Percentiles rank a stretch among this genome's conserved stretches.
phyloP scores from a whole-genome alignment of 2,797 vertebrate species.

The Gobio occitaniae region DNA sequence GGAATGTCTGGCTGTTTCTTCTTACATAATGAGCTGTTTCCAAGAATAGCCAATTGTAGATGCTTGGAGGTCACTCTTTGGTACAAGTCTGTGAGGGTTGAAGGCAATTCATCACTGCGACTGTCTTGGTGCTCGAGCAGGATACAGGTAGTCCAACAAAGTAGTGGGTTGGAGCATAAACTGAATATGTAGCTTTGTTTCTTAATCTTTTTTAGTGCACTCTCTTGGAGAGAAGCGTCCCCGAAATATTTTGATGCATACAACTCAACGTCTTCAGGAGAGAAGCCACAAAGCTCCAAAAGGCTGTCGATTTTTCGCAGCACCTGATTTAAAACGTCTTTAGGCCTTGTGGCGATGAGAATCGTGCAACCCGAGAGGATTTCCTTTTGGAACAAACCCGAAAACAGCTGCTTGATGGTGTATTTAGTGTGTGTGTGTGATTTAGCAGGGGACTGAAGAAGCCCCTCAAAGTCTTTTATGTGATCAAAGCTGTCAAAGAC shows the following conservation, averaged over 20 bases:
- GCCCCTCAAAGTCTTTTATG: slow-evolving; percentile 80
- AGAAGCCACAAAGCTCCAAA: slow-evolving; percentile 86
- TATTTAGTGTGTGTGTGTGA: slow-evolving; percentile 64
- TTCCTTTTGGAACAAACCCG: slow-evolving; percentile 85
- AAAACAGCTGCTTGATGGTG: slow-evolving; percentile 82
- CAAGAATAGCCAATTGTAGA: slow-evolving; percentile 51
- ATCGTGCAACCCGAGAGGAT: slow-evolving; percentile 87
- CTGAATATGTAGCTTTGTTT: slow-evolving; percentile 77
- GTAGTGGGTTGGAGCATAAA: slow-evolving; percentile 83
- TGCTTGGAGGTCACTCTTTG: slow-evolving; percentile 76
- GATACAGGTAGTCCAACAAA: slow-evolving; percentile 84
- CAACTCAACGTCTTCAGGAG: slow-evolving; percentile 73
- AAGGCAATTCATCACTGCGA: slow-evolving; percentile 69
- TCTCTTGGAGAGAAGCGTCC: slow-evolving; percentile 53
- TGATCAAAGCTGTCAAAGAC: slow-evolving; percentile 88
- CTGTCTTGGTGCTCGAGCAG: slow-evolving; percentile 73
- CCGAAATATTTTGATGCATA: slow-evolving; percentile 82
- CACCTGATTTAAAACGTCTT: slow-evolving; percentile 79
- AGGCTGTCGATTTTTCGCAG: slow-evolving; percentile 82
- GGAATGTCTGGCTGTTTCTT: slow-evolving; percentile 56
- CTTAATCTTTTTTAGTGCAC: slow-evolving; percentile 73
- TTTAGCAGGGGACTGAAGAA: slow-evolving; percentile 70
- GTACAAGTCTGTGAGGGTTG: slow-evolving; percentile 84
- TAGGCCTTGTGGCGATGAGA: slow-evolving; percentile 82
- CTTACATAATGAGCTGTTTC: neutral